Conservation (phyloP, 1,140 invertebrate genomes). For the Rhizoglyphus robini region DNA sequence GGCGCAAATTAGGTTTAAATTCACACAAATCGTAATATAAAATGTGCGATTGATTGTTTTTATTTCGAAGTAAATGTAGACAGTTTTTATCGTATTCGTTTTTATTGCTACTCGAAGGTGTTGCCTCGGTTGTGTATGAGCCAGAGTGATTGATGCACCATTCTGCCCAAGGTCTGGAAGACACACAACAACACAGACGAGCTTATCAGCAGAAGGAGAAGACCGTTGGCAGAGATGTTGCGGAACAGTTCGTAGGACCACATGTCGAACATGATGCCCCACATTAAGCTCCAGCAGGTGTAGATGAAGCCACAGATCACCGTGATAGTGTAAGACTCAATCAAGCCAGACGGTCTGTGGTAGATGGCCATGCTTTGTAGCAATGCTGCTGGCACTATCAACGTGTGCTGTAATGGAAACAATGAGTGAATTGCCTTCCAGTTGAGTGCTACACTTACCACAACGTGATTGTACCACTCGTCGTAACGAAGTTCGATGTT, state of each 20-base stretch:
- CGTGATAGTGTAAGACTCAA: not conserved
- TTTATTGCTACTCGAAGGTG: no score
- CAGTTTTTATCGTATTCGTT: no score
- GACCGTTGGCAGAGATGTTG: not conserved
- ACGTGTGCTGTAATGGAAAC: slow-evolving; percentile 32
- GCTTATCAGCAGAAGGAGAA: not conserved
- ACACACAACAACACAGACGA: not conserved
- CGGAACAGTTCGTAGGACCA: not conserved
- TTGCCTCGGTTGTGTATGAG: not conserved
- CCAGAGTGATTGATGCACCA: not conserved
- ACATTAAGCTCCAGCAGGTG: not conserved
- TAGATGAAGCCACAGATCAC: not conserved
- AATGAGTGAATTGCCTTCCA: not conserved
- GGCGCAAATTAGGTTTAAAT: no score
- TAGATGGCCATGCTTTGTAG: not conserved
- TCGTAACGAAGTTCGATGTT: not conserved
- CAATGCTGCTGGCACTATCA: slow-evolving; percentile 49
- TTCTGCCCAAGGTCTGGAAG: not conserved
- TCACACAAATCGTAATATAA: no score
- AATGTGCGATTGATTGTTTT: no score
- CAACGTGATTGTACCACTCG: slow-evolving; percentile 8
- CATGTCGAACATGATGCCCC: not conserved
- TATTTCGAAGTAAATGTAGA: no score
- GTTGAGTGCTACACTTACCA: not conserved
- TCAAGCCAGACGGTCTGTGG: not conserved